Percentiles rank a stretch among this genome's conserved stretches.
Evolutionary conservation across 1,140 invertebrate species (phyloP).

Genomic region (Neuroterus valhalla): DNA sequence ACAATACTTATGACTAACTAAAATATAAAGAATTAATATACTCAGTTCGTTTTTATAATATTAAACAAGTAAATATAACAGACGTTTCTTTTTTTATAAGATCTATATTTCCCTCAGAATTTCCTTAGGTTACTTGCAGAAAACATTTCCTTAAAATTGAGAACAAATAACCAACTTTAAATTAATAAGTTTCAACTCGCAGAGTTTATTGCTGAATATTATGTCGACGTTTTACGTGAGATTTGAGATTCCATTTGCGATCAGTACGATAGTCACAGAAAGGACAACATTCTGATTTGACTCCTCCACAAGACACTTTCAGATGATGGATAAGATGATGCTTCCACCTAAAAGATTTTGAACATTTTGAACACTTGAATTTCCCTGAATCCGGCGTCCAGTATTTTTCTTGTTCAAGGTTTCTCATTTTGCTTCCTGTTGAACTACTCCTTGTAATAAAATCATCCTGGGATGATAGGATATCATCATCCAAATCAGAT

Average conservation of each 20-base stretch:
- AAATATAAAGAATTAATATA: no score
- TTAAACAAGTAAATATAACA: no score
- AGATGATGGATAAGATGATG: conserved; percentile 72
- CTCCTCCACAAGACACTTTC: conserved; percentile 72
- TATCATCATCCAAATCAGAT: conserved; percentile 7
- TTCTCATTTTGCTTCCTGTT: not conserved
- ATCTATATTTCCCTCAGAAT: no score
- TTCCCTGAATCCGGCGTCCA: conserved; percentile 31
- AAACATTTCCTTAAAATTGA: no score
- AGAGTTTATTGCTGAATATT: conserved; percentile 34
- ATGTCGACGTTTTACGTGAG: conserved; percentile 66
- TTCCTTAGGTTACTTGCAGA: no score
- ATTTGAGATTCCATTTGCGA: conserved; percentile 72
- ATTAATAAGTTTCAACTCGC: no score
- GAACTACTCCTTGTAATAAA: not conserved
- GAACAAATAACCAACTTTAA: no score
- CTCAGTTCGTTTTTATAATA: no score
- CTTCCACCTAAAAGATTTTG: conserved; percentile 69
- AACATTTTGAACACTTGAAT: conserved; percentile 66
- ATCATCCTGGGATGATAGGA: not conserved
- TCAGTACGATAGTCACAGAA: conserved; percentile 72
- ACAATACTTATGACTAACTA: no score
- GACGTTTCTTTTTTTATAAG: no score
- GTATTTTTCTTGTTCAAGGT: conserved; percentile 8
- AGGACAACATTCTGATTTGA: conserved; percentile 72